Conservation (phyloP, 2,113 vertebrate species). For the Eolophus roseicapilla region DNA sequence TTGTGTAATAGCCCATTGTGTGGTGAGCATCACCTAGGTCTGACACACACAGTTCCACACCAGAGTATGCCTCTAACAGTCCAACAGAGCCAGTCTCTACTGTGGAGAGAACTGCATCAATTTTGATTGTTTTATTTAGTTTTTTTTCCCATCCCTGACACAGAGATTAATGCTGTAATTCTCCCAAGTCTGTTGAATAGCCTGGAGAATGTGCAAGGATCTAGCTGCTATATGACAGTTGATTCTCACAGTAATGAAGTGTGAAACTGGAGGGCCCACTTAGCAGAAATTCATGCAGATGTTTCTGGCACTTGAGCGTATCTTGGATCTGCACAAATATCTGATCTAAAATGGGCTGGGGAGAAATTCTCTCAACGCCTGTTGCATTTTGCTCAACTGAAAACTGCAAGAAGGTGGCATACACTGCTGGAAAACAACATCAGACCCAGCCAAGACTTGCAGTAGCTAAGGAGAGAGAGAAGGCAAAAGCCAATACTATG, state of each 20-base stretch:
- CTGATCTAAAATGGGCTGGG: background rate
- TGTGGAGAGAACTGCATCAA: background rate
- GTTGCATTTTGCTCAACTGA: background rate
- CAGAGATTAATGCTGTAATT: background rate
- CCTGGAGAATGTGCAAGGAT: background rate
- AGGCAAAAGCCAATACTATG: background rate
- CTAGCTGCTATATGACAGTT: background rate
- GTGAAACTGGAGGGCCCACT: background rate
- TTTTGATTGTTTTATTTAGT: slow-evolving; percentile 39
- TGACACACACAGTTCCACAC: background rate
- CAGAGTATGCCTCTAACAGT: background rate
- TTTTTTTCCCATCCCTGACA: slow-evolving; percentile 6
- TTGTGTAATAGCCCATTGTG: background rate
- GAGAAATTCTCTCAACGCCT: background rate
- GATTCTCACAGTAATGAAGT: background rate
- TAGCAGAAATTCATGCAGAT: background rate
- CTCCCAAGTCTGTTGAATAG: background rate
- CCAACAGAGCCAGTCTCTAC: background rate
- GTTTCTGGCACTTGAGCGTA: background rate
- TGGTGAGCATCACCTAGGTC: background rate
- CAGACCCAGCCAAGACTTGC: background rate
- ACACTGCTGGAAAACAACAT: background rate
- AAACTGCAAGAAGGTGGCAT: background rate
- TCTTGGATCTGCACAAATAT: background rate
- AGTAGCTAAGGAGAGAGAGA: background rate